Conservation (phyloP, 2,888 invertebrate species). For the Hypercompe scribonia region DNA sequence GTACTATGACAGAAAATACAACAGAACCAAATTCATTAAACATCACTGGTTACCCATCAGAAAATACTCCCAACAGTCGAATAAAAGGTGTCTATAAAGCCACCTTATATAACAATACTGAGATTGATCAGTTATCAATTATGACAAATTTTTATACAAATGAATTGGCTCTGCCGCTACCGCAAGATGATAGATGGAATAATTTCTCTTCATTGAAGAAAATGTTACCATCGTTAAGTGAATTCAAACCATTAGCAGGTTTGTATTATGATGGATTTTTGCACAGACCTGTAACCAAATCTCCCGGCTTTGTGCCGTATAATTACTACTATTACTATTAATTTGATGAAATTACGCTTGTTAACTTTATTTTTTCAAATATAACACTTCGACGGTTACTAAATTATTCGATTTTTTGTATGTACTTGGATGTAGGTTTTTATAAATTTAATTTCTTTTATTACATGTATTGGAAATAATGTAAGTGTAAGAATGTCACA, state of each 20-base stretch:
- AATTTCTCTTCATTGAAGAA: conserved; percentile 61
- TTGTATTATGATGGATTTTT: conserved; percentile 82
- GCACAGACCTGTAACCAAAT: conserved; percentile 68
- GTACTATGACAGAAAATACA: conserved; percentile 28
- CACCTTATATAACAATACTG: conserved; percentile 63
- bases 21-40: conserved; percentile 26
- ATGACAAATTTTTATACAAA: conserved; percentile 72
- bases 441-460: background rate
- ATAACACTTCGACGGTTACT: no score
- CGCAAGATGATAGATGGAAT: conserved; percentile 71
- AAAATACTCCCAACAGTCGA: conserved; percentile 47
- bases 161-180: conserved; percentile 61
- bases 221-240: conserved; percentile 54
- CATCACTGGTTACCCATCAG: conserved; percentile 33
- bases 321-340: conserved; percentile 48
- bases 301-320: conserved; percentile 63
- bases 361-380: no score
- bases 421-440: conserved; percentile 8
- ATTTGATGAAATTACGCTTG: background rate
- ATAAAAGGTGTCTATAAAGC: conserved; percentile 62
- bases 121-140: conserved; percentile 73
- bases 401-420: background rate
- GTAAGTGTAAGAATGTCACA: conserved; percentile 1
- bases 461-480: conserved; percentile 10
- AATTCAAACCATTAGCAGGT: conserved; percentile 78